These are phyloP conservation scores for Amiota minor DNA, from an alignment of 2,888 invertebrate genomes.

Conservation along the genomic window DNA sequence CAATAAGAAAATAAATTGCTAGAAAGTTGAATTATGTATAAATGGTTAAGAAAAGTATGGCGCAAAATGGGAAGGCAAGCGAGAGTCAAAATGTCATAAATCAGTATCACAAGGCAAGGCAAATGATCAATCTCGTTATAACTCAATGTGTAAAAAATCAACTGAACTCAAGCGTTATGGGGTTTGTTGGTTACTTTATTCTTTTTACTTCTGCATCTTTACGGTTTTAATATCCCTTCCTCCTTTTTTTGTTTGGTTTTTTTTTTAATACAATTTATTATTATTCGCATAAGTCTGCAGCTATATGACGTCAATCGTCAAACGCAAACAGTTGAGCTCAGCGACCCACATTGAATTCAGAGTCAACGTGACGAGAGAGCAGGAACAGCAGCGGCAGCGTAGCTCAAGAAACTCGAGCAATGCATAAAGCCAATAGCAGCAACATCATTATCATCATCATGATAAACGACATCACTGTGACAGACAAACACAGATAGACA, in stretches of 20 bases:
- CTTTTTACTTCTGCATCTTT: not conserved
- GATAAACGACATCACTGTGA: not conserved
- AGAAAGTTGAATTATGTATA: slow-evolving; percentile 63
- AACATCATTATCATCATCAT: slow-evolving; percentile 58
- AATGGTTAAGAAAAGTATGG: slow-evolving; percentile 24
- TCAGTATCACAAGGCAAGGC: slow-evolving; percentile 52
- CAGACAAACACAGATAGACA: slow-evolving; percentile 6
- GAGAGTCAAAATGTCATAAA: slow-evolving; percentile 61
- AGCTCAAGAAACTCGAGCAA: not conserved
- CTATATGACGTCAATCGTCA: slow-evolving; percentile 20
- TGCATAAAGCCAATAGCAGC: not conserved
- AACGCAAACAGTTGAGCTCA: slow-evolving; percentile 3
- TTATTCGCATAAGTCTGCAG: slow-evolving; percentile 5
- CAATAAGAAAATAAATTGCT: not conserved
- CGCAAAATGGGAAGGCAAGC: slow-evolving; percentile 45
- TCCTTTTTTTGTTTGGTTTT: not conserved
- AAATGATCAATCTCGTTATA: slow-evolving; percentile 60
- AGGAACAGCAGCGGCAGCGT: not conserved
- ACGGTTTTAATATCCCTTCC: not conserved
- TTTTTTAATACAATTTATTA: not conserved
- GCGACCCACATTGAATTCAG: not conserved
- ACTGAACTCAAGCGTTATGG: slow-evolving; percentile 42
- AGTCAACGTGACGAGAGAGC: no score
- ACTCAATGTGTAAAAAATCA: slow-evolving; percentile 53
- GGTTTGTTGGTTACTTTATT: slow-evolving; percentile 41